A percentile compares a stretch with the other conserved stretches of the same genome.
These are phyloP conservation scores for Strigamia transsilvanica DNA, from an alignment of 2,888 invertebrate genomes.

Conservation along the genomic window DNA sequence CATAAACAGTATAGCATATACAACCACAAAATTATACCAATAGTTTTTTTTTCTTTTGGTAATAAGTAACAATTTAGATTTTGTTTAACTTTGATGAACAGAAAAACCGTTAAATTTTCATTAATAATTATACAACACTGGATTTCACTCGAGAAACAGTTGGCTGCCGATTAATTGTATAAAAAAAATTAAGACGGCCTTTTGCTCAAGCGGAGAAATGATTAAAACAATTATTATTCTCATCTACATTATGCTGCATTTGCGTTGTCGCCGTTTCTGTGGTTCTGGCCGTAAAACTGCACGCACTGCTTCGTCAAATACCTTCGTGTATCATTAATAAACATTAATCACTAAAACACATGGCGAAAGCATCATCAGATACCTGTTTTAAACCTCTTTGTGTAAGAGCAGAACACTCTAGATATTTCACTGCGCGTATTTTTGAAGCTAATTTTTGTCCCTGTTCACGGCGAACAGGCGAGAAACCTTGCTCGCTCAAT, in stretches of 20 bases:
- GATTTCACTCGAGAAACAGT: not conserved
- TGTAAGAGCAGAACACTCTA: constrained; percentile 99
- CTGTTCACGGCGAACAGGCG: constrained; percentile 96
- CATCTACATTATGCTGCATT: constrained; percentile 70
- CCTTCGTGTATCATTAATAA: constrained; percentile 69
- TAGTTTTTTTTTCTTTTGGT: not conserved
- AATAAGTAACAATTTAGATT: constrained; percentile 19
- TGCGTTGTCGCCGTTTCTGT: constrained; percentile 90
- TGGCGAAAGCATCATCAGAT: not conserved
- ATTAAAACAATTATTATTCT: not conserved
- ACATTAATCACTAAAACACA: not conserved
- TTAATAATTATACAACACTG: constrained; percentile 28
- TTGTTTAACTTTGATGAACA: not conserved
- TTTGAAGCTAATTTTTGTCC: constrained; percentile 98
- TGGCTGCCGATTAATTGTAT: constrained; percentile 19
- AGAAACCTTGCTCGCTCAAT: constrained; percentile 91
- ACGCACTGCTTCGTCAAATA: constrained; percentile 98
- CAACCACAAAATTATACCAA: constrained; percentile 8
- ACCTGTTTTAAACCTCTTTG: constrained; percentile 95
- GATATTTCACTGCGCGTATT: constrained; percentile 97
- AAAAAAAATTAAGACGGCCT: constrained; percentile 8
- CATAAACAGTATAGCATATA: constrained; percentile 13
- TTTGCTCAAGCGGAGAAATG: constrained; percentile 3
- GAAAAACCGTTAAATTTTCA: not conserved
- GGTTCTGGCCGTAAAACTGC: constrained; percentile 97